Evolutionary conservation across 2,113 vertebrate genomes (phyloP).

Genomic region (Urocynchramus pylzowi): DNA sequence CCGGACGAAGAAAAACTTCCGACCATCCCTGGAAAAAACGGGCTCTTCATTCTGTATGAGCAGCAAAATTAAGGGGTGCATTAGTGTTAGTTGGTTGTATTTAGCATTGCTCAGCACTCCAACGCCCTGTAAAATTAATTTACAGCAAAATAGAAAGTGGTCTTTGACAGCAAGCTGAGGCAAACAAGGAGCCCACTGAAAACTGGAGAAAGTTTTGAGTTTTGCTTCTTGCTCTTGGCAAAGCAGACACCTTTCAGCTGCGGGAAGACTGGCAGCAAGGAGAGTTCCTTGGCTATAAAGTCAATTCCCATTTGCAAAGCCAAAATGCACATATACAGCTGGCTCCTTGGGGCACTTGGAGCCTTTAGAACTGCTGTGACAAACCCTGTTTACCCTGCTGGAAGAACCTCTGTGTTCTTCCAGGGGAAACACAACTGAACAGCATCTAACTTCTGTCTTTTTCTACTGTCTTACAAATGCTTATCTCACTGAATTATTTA

Average conservation of each 20-base stretch:
- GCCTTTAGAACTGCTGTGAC: not conserved
- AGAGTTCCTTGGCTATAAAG: not conserved
- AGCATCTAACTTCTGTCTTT: not conserved
- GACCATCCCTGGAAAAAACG: slow-evolving; percentile 88
- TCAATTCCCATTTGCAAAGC: not conserved
- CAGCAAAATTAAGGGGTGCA: not conserved
- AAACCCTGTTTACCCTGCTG: not conserved
- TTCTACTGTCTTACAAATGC: not conserved
- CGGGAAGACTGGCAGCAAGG: not conserved
- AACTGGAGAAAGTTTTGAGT: not conserved
- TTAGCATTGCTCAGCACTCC: not conserved
- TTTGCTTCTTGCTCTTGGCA: not conserved
- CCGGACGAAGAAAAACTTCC: slow-evolving; percentile 90
- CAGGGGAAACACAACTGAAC: not conserved
- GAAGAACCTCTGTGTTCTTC: not conserved
- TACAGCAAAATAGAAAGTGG: not conserved
- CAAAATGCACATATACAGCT: not conserved
- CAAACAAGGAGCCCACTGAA: not conserved
- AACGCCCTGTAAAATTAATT: not conserved
- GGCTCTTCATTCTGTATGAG: slow-evolving; percentile 86
- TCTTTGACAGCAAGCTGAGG: not conserved
- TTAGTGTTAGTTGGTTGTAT: not conserved
- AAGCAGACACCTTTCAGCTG: not conserved
- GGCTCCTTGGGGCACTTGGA: not conserved
- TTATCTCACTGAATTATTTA: slow-evolving; percentile 2